Evolutionary conservation across 1,140 invertebrate genomes (phyloP).

Genomic region (Trichonephila clavata): DNA sequence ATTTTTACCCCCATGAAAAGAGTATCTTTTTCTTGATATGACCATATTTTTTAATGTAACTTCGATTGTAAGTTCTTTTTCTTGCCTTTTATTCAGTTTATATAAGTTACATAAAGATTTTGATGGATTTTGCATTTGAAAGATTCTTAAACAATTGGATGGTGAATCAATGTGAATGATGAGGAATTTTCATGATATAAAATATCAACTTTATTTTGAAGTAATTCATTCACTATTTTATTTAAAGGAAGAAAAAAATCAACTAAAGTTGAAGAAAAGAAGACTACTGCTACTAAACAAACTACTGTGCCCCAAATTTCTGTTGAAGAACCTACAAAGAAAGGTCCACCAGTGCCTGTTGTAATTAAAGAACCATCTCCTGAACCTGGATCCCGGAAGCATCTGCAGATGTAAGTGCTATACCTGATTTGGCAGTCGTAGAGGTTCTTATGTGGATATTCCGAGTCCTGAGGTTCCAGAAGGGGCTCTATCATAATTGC

Average conservation of each 20-base stretch:
- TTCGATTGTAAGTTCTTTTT: too few relatives aligned
- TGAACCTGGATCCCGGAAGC: conserved; percentile 83
- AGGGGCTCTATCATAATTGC: conserved; percentile 84
- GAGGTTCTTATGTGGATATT: conserved; percentile 85
- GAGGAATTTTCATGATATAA: not conserved
- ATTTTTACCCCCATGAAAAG: too few relatives aligned
- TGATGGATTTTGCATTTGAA: not conserved
- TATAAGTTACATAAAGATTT: not conserved
- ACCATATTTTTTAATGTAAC: too few relatives aligned
- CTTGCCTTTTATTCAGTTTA: too few relatives aligned
- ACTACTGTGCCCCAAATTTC: conserved; percentile 55
- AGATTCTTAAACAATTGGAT: not conserved
- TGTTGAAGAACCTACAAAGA: conserved; percentile 66
- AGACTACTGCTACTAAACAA: conserved; percentile 78
- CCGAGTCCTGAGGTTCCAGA: conserved; percentile 74
- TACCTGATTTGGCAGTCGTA: conserved; percentile 83
- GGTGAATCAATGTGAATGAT: too few relatives aligned
- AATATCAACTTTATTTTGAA: not conserved
- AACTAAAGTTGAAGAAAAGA: conserved; percentile 78
- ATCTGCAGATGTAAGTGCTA: conserved; percentile 81
- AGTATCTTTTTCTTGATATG: too few relatives aligned
- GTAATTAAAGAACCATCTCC: conserved; percentile 78
- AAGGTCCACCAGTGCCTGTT: conserved; percentile 62
- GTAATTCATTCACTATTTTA: not conserved
- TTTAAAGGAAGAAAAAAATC: conserved; percentile 72